phyloP scores from a whole-genome alignment of 2,797 vertebrate genomes.

The Coendou prehensilis region DNA sequence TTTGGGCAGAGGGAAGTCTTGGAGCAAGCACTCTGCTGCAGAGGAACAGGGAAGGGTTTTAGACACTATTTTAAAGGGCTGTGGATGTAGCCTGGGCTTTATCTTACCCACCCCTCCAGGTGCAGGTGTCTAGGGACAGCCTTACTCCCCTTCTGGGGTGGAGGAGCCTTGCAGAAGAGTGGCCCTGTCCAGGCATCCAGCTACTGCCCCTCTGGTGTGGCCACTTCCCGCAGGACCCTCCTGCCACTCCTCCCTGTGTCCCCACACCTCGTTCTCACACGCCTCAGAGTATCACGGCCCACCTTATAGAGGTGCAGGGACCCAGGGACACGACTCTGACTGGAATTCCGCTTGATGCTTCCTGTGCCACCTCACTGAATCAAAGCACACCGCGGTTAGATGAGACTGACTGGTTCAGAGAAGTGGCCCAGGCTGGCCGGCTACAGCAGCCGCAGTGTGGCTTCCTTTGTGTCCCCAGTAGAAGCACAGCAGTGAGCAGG shows the following conservation, averaged over 20 bases:
- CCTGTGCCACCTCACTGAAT: no score
- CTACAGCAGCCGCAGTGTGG: neutral
- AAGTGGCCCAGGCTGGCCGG: neutral
- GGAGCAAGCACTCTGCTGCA: neutral
- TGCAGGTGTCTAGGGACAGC: neutral
- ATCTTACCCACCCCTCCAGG: neutral
- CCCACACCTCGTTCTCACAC: neutral
- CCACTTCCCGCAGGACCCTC: no score
- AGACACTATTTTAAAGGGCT: neutral
- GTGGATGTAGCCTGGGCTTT: neutral
- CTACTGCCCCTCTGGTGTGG: neutral
- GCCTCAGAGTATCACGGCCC: neutral
- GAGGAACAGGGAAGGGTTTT: neutral
- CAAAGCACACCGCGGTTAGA: neutral
- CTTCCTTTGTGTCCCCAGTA: neutral
- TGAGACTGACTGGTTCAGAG: neutral
- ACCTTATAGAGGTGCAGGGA: neutral
- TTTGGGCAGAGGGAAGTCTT: neutral
- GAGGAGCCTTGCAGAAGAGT: neutral
- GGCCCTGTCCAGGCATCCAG: neutral
- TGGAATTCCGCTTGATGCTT: rapidly evolving
- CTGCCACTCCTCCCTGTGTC: neutral
- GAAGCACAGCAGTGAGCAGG: neutral
- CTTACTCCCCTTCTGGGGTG: neutral
- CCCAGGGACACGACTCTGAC: neutral